Base-by-base conservation (phyloP, 2,113 vertebrate species). In the Paramisgurnus dabryanus region DNA sequence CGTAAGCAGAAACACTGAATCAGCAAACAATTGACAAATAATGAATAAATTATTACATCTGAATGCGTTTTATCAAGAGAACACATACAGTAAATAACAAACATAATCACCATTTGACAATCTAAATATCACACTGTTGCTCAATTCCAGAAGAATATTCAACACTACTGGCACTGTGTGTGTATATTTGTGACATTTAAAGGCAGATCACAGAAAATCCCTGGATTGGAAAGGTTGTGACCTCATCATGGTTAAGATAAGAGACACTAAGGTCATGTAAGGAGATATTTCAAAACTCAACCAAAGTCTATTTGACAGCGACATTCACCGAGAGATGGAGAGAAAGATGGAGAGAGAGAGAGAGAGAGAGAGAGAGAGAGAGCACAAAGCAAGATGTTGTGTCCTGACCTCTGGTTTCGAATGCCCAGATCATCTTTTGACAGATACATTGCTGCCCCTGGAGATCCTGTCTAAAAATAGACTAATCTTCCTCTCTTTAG, bases 361-460 rank as follows among this genome's bases (percentile, higher is more conserved):
- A 41, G 7, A 6, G 17, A 57, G 22, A 50, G 72, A 66, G 40
- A 6, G 17, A 57, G 22, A 50, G 72, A 66, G 40, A 65, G 57
- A 82, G 76, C 78, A 85, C 70, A 69, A 61, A 74, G 82, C 79
- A 75, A 71, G 82, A 87, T 84, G 87, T 90, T 87, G 80, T 75
- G 82, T 86, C 61, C 71, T 84, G 83, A 90, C 84, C 85, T 85
- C 87, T 77, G 80, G 85, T 84, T 72, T 78, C 68, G 78, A 67
- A 80, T 80, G 81, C 76, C 82, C 83, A 80, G 87, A 87, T 87
- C 87, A 88, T 86, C 84, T 80, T 82, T 87, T 90, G 89, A 80
- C 86, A 80, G 82, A 87, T 87, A 85, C 78, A 79, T 79, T 75
- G 43, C 82, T 82, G 82, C 85, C 83, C 10, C 81, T 61, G 75